Conservation (phyloP, 2,113 vertebrate species). For the Anoplopoma fimbria region DNA sequence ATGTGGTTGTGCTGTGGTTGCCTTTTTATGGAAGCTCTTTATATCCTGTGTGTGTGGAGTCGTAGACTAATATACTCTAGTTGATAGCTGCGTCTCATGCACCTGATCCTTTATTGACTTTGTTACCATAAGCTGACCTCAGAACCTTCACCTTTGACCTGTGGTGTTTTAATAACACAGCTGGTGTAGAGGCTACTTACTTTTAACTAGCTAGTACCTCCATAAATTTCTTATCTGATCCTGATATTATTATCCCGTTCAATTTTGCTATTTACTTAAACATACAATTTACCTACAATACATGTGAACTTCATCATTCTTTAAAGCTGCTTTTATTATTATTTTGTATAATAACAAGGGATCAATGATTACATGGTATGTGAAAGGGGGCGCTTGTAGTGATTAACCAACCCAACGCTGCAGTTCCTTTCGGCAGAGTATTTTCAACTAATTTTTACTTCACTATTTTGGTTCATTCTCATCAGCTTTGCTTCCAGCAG, state of each 20-base stretch:
- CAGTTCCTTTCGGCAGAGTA: neutral
- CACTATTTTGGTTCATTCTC: neutral
- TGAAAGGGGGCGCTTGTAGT: neutral
- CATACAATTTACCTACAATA: neutral
- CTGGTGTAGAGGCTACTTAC: slow-evolving; percentile 42
- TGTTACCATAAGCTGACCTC: slow-evolving; percentile 34
- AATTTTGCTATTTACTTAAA: slow-evolving; percentile 22
- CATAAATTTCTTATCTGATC: slow-evolving; percentile 45
- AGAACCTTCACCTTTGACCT: slow-evolving; percentile 59
- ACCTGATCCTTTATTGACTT: slow-evolving; percentile 69
- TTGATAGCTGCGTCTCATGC: slow-evolving; percentile 26
- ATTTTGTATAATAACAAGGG: neutral
- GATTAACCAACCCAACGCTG: neutral
- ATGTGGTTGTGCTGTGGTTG: slow-evolving; percentile 1
- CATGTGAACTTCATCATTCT: neutral
- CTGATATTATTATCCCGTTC: slow-evolving; percentile 31
- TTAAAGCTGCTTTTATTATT: neutral
- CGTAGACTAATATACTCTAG: slow-evolving; percentile 16
- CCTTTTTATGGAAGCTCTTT: neutral
- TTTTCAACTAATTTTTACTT: neutral
- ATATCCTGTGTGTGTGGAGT: neutral
- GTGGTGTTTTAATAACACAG: slow-evolving; percentile 43
- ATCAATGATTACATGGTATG: neutral
- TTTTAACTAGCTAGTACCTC: neutral
- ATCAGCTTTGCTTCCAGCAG: neutral